These are phyloP conservation scores for Zaprionus vittiger DNA, from an alignment of 1,140 invertebrate species.

Conservation along the genomic window DNA sequence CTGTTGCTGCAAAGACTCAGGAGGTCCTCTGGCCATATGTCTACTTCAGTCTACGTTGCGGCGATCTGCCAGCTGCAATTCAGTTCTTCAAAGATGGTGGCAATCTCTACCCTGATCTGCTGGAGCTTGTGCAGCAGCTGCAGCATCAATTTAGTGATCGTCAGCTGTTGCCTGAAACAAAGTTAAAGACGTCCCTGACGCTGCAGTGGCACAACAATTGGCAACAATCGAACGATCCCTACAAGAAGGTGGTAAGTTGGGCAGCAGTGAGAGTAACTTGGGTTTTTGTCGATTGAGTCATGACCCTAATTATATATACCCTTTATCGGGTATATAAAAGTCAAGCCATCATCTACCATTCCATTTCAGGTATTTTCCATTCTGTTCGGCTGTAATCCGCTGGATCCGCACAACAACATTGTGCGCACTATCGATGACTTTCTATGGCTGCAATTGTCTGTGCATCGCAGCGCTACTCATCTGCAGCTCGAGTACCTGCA, in stretches of 20 bases:
- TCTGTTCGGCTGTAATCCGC: background rate
- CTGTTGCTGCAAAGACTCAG: background rate
- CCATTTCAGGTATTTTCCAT: slow-evolving; percentile 6
- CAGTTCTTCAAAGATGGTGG: slow-evolving; percentile 12
- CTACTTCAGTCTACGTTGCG: slow-evolving; percentile 13
- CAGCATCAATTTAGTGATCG: background rate
- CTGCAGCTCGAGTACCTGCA: background rate
- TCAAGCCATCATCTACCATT: too few species aligned
- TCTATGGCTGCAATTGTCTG: slow-evolving; percentile 9
- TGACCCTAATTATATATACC: too few species aligned
- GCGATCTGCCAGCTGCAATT: background rate
- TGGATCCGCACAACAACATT: background rate
- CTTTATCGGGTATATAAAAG: too few species aligned
- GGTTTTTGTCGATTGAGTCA: too few species aligned
- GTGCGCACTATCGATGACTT: background rate
- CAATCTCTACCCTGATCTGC: background rate
- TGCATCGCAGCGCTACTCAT: background rate
- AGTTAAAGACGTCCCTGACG: background rate
- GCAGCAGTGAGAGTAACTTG: too few species aligned
- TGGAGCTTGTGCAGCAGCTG: background rate
- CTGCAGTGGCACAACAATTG: background rate
- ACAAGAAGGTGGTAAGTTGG: slow-evolving; percentile 5
- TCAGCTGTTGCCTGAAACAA: background rate
- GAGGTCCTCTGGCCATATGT: slow-evolving; percentile 3
- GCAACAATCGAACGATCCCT: background rate